Base-by-base conservation (phyloP, 2,113 vertebrate species). In the Myxocyprinus asiaticus region DNA sequence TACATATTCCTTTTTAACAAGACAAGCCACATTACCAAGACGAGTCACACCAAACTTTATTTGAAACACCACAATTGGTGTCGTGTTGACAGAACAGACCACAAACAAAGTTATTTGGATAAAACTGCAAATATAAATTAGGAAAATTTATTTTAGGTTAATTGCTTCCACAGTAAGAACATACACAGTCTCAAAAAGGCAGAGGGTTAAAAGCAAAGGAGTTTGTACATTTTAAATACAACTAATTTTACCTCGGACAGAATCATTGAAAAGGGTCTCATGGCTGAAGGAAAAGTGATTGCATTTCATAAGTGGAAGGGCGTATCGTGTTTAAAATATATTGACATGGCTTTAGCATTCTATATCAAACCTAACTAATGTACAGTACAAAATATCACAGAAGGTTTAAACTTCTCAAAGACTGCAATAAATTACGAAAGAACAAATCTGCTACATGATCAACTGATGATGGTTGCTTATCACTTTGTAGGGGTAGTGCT, bases 101-200 rank as follows among this genome's bases (percentile, higher is more conserved):
- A 44, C 15, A 22, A 33, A 64, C 47, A 9, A 71, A 71, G 44
- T 42, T 76, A 61, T 65, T 33, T 14, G 11, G 48, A 62, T 77
- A 50, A 81, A 81, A 81, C 65, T 74, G 76, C 77, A 79, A 76
- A 81, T 56, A 61, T 87, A 88, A 86, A 77, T 92, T 91, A 88
- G 90, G 87, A 91, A 90, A 87, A 86, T 92, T 91, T 93, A 93
- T 93, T 93, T 88, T 43, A 80, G 83, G 67, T 53, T 69, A 71
- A 62, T 75, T 70, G 81, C 70, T 68, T 89, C 87, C 85, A 91
- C 91, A 90, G 85, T 88, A 87, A 88, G 86, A 90, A 90, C 83
- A 80, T 89, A 92, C 86, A 90, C 78, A 75, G 76, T 81, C 87
- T 88, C 68, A 77, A 89, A 91, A 92, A 90, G 88, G 89, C 88